Base-by-base conservation (phyloP, 2,113 vertebrate genomes). In the Antechinus flavipes region DNA sequence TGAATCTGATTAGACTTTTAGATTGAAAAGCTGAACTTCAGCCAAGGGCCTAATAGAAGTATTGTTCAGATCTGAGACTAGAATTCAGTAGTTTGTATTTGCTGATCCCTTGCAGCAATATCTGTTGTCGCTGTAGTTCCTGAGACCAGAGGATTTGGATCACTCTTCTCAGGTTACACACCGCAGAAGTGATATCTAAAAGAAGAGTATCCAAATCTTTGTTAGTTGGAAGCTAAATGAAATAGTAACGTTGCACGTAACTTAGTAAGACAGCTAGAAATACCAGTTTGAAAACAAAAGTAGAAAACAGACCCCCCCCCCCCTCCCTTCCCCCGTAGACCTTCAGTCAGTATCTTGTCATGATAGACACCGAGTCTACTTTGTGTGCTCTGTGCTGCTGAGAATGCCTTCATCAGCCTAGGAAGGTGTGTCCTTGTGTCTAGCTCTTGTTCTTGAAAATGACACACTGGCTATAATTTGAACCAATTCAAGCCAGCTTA, bases 221-320 rank as follows among this genome's bases (percentile, higher is more conserved):
- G 92, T 94, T n/a, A 94, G n/a, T 91, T 97, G 89, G 89, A 54
- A 95, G 93, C 91, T 93, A 96, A 92, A 50, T 94, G 95, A 91
- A 47, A 92, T 91, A 93, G 93, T 58, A 96, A 55, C 30, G 68
- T 24, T 50, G 0, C 19, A 27, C 90, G 56, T 94, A 96, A 95
- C 25, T 94, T 94, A 89, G 49, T 96, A 54, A 95, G 92, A 92
- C 30, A 50, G 25, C 90, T 96, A 84, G 89, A 94, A 95, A 95
- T 95, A 95, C 91, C 54, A 56, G 94, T 96, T 96, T 92, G 93
- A 95, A 97, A 97, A 93, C 90, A 96, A 96, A 97, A 93, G 89
- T 30, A 93, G 91, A 68, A 90, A 91, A 90, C 2, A 92, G 47
- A 52, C 6, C 35, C 89, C 35, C 90, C 35, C 90, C 35, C 76